Base-by-base conservation (phyloP, 2,888 invertebrate species). In the Eristalis intricaria region DNA sequence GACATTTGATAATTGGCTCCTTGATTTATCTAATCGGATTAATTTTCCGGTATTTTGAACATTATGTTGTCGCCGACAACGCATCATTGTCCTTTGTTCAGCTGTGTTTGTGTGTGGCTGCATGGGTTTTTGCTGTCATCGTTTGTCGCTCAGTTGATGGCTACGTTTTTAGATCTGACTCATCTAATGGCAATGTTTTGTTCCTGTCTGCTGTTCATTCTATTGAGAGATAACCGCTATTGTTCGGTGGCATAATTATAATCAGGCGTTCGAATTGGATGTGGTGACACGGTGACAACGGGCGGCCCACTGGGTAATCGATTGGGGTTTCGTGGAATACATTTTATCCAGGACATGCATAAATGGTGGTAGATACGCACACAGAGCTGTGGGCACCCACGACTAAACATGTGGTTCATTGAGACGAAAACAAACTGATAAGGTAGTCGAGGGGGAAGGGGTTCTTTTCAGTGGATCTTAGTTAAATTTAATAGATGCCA, bases 21-120 rank as follows among this genome's bases (percentile, higher is more conserved):
- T 79, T 84, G 79, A 84, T 79, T 84, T 84, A 84, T 84, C 79
- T 84, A 84, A 84, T 75, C 79, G 84, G 79, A 84, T 84, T 84
- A 79, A 84, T 84, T 84, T 84, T 84, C 84, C 84, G 84, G 84
- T 75, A 79, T 84, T 79, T 84, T 84, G 79, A 84, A 79, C 79
- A 75, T 70, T 68, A 79, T 84, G 74, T 70, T 79, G 74, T 74
- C 61, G 74, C 29, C 79, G 79, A 23, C 26, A 38, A 69, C 64
- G 66, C 77, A 66, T 68, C 78, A 23, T 76, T 69, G 61, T 77
- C 32, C 19, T 69, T 23, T 22, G 63, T 32, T 56, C 19, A 26
- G 58, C 29, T 66, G 43, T 78, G 56, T 70, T 38, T 61, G 32
- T 70, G 29, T 65, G 38, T 19, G 63, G 19, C 29, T 26, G 26